Base-by-base conservation (phyloP, 2,797 vertebrate species). In the Clamator glandarius region DNA sequence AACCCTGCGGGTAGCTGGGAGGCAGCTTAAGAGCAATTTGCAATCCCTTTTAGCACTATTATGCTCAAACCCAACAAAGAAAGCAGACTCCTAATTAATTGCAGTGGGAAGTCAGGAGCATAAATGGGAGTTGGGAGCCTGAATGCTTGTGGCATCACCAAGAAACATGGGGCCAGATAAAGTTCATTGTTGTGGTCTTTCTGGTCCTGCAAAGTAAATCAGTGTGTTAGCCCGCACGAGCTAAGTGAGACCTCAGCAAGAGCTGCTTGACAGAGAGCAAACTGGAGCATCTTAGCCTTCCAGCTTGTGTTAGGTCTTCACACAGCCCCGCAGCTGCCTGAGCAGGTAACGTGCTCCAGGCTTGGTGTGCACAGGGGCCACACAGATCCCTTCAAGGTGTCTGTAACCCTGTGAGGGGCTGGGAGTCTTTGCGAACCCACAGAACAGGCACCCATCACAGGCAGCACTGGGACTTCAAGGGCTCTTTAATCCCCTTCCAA, bases 31-130 rank as follows among this genome's bases (percentile, higher is more conserved):
- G 69, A 84, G 58, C 84, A 76, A 74, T 74, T 58, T 77, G 67
- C 77, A 78, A 85, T 69, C 59, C 63, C 75, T 86, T 70, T 87
- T 90, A 93, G 81, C 76, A 73, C 72, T 52, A 42, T 59, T 74
- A 87, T 87, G 46, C 78, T 93, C 89, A 94, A 78, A 74, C 31
- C 87, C 62, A 75, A 69, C 84, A 85, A 93, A 80, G 84, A 89
- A 83, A n/a, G 68, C 64, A 63, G 82, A 59, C 90, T 89, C 68
- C 85, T 89, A 83, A 94, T 92, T 85, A 91, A 92, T 11, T 90
- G 93, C 93, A 84, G 79, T 51, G 84, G 79, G 54, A 91, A 95
- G 78, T 88, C 42, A 5, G 89, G 42, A 93, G 77, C 80, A 16
- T 88, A 84, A 69, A 86, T 8, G 35, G 80, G 70, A 94, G 51